Evolutionary conservation across 1,140 invertebrate genomes (phyloP), one percentile per base, ranked within the genome.

Genomic region (Scaptodrosophila lebanonensis): DNA sequence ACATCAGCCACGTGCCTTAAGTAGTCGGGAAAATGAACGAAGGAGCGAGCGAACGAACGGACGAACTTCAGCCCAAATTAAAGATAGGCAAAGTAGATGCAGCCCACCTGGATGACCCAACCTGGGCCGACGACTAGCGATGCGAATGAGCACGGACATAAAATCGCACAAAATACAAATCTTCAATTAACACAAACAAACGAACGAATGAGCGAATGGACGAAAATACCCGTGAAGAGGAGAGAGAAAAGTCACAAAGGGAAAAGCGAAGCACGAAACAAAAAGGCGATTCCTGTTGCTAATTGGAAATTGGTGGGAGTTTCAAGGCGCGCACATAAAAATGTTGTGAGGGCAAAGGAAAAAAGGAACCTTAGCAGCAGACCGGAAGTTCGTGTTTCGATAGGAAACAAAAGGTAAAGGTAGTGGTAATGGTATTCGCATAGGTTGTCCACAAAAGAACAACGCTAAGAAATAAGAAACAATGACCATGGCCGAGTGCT

Each of bases 251-350:
- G 38, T 12, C 3, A 25, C 22, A 29, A 52, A 17, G 27, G 13
- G 36, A 25, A 35, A 27, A 22, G 30, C 42, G 48, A 43, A 35
- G 29, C 22, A 42, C 8, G 36, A 49, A 38, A 59, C 32, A 50
- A 59, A 77, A 82, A 75, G 76, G 75, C 83, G 66, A 82, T 82
- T 82, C 53, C 75, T 82, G 75, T 57, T 70, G 75, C 75, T 82
- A 82, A 82, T 82, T 82, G 75, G 75, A 82, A 82, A 82, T 44
- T 47, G 66, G 73, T 68, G 68, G 67, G 53, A 36, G 50, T 22
- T 33, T 29, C 48, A 49, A 15, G 27, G 20, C 29, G 22, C 22
- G 8, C n/a, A n/a, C n/a, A n/a, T n/a, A n/a, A n/a, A n/a, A n/a
- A n/a, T n/a, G n/a, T n/a, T n/a, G n/a, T n/a, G n/a, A n/a, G n/a